Conservation (phyloP, 1,140 invertebrate genomes). For the Solen grandis region DNA sequence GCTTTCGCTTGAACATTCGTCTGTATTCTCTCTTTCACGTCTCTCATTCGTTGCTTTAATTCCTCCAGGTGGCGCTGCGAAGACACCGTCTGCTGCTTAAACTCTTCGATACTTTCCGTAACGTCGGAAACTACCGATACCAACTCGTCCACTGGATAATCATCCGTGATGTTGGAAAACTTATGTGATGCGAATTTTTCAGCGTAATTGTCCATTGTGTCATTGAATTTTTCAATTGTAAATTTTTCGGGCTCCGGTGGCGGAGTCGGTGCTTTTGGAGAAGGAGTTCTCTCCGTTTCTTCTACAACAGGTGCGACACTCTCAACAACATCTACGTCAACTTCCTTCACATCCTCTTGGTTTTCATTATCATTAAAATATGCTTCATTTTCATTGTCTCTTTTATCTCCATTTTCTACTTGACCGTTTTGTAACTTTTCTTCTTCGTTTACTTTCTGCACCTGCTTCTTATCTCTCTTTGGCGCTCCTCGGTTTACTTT, state of each 20-base stretch:
- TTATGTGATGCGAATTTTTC: slow-evolving; percentile 36
- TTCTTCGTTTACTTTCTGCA: background rate
- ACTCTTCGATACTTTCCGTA: slow-evolving; percentile 37
- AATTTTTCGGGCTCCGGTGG: slow-evolving; percentile 30
- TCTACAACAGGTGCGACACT: no score
- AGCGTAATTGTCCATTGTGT: slow-evolving; percentile 12
- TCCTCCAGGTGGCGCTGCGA: slow-evolving; percentile 44
- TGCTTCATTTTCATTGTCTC: background rate
- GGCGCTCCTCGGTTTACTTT: background rate
- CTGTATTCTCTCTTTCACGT: slow-evolving; percentile 43
- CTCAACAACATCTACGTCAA: background rate
- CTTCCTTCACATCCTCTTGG: background rate
- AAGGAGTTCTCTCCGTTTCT: slow-evolving; percentile 3
- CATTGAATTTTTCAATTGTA: slow-evolving; percentile 46
- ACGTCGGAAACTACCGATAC: slow-evolving; percentile 17
- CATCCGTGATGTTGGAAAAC: slow-evolving; percentile 34
- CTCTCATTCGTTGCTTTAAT: slow-evolving; percentile 38
- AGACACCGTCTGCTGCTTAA: slow-evolving; percentile 39
- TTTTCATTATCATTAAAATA: background rate
- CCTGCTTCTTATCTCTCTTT: background rate
- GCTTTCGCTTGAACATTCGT: slow-evolving; percentile 40
- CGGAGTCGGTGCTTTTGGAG: slow-evolving; percentile 9
- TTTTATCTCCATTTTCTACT: background rate
- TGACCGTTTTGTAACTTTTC: background rate
- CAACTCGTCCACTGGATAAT: slow-evolving; percentile 51